Conservation (phyloP, 2,113 vertebrate genomes). For the Apistogramma diplotaenia region DNA sequence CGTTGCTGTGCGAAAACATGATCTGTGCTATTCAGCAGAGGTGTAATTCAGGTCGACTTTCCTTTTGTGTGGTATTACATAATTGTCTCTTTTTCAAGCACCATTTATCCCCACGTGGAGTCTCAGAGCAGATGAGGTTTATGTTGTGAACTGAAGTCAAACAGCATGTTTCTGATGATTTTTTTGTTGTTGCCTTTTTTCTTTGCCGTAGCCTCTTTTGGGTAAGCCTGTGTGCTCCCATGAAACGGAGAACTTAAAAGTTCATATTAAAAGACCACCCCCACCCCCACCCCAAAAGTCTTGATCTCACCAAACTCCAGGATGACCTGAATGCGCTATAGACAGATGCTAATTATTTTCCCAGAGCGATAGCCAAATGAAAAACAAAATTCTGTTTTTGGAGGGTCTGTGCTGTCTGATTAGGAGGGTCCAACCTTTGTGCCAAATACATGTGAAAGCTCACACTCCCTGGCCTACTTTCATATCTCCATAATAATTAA, state of each 20-base stretch:
- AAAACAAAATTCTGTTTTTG: conserved; percentile 4
- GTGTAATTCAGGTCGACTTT: background rate
- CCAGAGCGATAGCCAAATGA: conserved; percentile 15
- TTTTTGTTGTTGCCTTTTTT: background rate
- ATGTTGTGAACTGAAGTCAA: background rate
- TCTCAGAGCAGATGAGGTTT: conserved; percentile 22
- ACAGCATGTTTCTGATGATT: background rate
- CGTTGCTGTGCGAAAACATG: background rate
- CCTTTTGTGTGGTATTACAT: conserved; percentile 22
- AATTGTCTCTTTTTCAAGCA: conserved; percentile 32
- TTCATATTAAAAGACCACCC: conserved; percentile 32
- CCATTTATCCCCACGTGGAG: conserved; percentile 11
- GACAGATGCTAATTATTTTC: conserved; percentile 44
- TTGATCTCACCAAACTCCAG: conserved; percentile 25
- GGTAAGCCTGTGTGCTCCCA: conserved; percentile 14
- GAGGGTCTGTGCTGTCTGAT: conserved; percentile 9
- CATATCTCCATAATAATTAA: conserved; percentile 68
- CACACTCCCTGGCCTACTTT: conserved; percentile 68
- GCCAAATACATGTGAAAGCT: conserved; percentile 38
- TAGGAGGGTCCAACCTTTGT: conserved; percentile 30
- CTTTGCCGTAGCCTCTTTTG: conserved; percentile 8
- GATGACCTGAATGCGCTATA: conserved; percentile 13
- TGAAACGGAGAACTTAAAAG: conserved; percentile 34
- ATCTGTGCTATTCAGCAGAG: background rate
- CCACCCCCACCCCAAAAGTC: background rate